These are phyloP conservation scores for Halcyon senegalensis DNA, from an alignment of 2,113 vertebrate genomes.

Conservation along the genomic window DNA sequence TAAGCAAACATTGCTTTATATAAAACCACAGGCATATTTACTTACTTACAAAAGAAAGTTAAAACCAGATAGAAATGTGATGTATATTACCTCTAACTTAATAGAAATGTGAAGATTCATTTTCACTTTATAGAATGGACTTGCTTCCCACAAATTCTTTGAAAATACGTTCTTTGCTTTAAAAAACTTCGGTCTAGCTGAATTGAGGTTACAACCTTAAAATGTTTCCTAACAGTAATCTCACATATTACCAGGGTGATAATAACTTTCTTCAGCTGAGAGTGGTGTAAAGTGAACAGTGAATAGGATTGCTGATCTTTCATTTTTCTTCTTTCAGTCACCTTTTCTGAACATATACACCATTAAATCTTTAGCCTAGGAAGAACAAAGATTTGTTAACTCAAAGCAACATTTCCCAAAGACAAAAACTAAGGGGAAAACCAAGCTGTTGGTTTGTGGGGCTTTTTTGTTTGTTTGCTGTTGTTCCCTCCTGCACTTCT, in stretches of 20 bases:
- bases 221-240: constrained; percentile 57
- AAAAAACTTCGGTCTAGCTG: background rate
- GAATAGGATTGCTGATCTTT: constrained; percentile 43
- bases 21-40: constrained; percentile 52
- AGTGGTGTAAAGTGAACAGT: constrained; percentile 6
- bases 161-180: background rate
- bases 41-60: constrained; percentile 38
- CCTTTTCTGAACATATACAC: background rate
- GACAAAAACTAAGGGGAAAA: background rate
- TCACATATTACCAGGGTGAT: constrained; percentile 46
- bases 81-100: background rate
- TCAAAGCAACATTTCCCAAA: background rate
- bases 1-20: constrained; percentile 62
- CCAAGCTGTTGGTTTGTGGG: background rate
- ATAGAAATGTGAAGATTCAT: background rate
- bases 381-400: background rate
- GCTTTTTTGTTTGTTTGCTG: too few species aligned
- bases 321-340: constrained; percentile 32
- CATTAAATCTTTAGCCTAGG: background rate
- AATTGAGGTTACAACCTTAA: constrained; percentile 56
- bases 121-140: background rate
- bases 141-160: background rate
- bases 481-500: background rate
- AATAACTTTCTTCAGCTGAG: constrained; percentile 52
- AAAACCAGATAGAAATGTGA: constrained; percentile 2